Evolutionary conservation across 2,113 vertebrate genomes (phyloP).

Genomic region (Hypanus sabinus): DNA sequence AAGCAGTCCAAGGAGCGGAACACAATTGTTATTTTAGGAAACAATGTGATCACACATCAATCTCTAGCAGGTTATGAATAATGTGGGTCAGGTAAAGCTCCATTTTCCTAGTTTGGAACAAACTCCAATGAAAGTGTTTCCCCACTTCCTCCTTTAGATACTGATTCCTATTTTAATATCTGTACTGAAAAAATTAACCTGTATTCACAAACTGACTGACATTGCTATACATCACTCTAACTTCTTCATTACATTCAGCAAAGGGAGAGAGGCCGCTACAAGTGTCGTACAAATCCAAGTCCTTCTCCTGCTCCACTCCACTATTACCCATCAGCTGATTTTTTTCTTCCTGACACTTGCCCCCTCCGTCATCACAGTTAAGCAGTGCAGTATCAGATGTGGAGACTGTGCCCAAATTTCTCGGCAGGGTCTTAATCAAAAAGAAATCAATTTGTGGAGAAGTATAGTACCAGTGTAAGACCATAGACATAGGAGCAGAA

Average conservation of each 20-base stretch:
- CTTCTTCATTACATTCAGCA: neutral
- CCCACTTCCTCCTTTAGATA: neutral
- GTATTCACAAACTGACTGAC: neutral
- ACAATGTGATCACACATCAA: neutral
- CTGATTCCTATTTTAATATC: neutral
- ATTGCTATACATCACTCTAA: neutral
- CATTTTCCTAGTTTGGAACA: neutral
- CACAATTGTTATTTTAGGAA: neutral
- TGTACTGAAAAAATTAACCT: neutral
- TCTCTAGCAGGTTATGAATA: neutral
- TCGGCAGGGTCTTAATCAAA: neutral
- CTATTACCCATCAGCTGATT: neutral
- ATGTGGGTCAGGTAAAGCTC: constrained; percentile 12
- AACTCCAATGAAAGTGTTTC: neutral
- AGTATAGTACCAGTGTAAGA: too few species aligned
- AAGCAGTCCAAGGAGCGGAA: neutral
- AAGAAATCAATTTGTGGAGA: too few species aligned
- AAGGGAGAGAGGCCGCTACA: neutral
- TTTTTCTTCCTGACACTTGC: neutral
- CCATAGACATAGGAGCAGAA: too few species aligned
- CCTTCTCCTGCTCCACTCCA: too few species aligned
- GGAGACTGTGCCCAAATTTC: neutral
- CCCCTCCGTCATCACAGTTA: neutral
- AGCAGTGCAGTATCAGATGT: neutral
- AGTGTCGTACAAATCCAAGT: neutral